Percentiles rank a stretch among this genome's conserved stretches.
Evolutionary conservation across 2,888 invertebrate genomes (phyloP).

Genomic region (Philaethria dido): DNA sequence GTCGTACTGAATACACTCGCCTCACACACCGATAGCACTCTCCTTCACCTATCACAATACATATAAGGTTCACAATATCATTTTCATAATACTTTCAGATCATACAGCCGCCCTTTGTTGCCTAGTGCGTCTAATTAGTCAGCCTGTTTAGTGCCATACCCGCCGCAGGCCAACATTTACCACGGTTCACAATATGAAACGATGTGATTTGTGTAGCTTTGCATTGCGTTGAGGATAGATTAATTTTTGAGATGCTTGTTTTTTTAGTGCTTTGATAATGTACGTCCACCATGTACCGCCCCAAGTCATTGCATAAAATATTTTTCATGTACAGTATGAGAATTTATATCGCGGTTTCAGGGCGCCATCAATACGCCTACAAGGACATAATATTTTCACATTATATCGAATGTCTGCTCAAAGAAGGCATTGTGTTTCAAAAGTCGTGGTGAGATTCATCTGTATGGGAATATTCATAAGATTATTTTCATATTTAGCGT

Average conservation of each 20-base stretch:
- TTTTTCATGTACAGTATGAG: conserved; percentile 46
- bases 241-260: conserved; percentile 43
- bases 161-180: conserved; percentile 69
- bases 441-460: conserved; percentile 80
- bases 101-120: conserved; percentile 70
- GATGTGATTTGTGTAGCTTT: conserved; percentile 66
- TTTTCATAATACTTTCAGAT: conserved; percentile 46
- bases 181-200: conserved; percentile 70
- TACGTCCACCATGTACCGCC: conserved; percentile 38
- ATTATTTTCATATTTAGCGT: conserved; percentile 67
- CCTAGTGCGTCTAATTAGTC: conserved; percentile 82
- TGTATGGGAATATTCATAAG: conserved; percentile 69
- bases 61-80: conserved; percentile 54
- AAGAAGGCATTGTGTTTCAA: conserved; percentile 73
- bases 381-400: conserved; percentile 64
- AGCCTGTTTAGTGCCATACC: conserved; percentile 77
- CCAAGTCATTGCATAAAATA: conserved; percentile 41
- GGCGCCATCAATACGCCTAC: conserved; percentile 72
- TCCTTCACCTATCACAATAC: conserved; percentile 51
- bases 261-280: conserved; percentile 33
- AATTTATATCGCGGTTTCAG: conserved; percentile 60
- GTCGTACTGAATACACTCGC: conserved; percentile 58
- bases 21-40: conserved; percentile 52
- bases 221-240: conserved; percentile 42
- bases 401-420: conserved; percentile 62